Base-by-base conservation (phyloP, 2,888 invertebrate genomes). In the Phoenoteleia sp. region DNA sequence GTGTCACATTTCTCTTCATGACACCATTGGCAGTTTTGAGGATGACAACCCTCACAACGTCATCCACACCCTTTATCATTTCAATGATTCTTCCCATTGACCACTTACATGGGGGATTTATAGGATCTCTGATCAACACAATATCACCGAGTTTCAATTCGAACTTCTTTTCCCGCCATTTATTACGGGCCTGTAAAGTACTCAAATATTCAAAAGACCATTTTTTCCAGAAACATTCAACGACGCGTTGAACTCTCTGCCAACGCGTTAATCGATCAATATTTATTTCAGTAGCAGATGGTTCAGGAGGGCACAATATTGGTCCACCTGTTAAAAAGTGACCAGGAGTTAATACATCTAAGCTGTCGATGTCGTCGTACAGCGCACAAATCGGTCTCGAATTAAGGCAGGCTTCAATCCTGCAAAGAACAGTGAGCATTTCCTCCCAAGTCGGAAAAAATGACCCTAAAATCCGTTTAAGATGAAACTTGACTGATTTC, bases 151-250 rank as follows among this genome's bases (percentile, higher is more conserved):
- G 7, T 19, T 45, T 45, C 7, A 64, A 21, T 25, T 47, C 17
- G 9, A 13, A 11, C 2, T 2, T 5, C 17, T 42, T 64, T 29
- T 27, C 27, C 9, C 19, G 23, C 64, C 64, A 64, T 64, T 64
- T 64, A 9, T 21, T 15, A 6, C 64, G 42, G 1, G 64, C 2
- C 21, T 64, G 64, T 13, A 64, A 17, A 7, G 45, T 64, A 9
- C n/a, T 25, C 45, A 64, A 45, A 45, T 64, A 64, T 27, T 64
- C 64, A 11, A 23, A 13, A 1, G 25, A 45, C 45, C 27, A 64
- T 29, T 25, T 45, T 64, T 64, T 45, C 64, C 47, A 27, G 13
- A 47, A 45, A n/a, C n/a, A n/a, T n/a, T n/a, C n/a, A n/a, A n/a
- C n/a, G n/a, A n/a, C n/a, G n/a, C n/a, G n/a, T n/a, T n/a, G n/a